phyloP scores from a whole-genome alignment of 2,113 vertebrate species.

The Ptyas mucosa region DNA sequence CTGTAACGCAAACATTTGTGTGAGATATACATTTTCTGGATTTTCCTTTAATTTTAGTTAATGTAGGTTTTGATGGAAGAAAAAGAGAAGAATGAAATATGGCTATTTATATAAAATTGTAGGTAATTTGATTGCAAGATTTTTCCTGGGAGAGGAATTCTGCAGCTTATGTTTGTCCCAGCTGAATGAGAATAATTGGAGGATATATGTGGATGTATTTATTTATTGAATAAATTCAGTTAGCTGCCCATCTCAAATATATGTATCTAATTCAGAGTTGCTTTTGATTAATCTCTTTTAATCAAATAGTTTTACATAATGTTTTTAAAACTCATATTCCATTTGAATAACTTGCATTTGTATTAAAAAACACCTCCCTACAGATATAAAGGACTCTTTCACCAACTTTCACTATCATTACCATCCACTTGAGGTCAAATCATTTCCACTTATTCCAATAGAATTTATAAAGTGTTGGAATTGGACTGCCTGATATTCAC shows the following conservation, averaged over 20 bases:
- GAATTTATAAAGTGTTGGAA: neutral
- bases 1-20: neutral
- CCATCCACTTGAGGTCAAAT: neutral
- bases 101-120: neutral
- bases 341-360: neutral
- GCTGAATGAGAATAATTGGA: neutral
- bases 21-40: neutral
- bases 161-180: neutral
- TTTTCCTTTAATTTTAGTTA: neutral
- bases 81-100: neutral
- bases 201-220: neutral
- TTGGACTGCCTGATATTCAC: neutral
- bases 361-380: neutral
- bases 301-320: neutral
- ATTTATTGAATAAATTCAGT: neutral
- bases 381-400: neutral
- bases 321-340: neutral
- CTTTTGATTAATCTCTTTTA: neutral
- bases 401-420: neutral
- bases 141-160: neutral
- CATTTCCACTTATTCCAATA: neutral
- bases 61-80: no score
- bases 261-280: neutral
- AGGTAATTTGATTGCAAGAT: neutral
- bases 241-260: neutral